Conservation (phyloP, 2,888 invertebrate genomes). For the Gasteruption jaculator region DNA sequence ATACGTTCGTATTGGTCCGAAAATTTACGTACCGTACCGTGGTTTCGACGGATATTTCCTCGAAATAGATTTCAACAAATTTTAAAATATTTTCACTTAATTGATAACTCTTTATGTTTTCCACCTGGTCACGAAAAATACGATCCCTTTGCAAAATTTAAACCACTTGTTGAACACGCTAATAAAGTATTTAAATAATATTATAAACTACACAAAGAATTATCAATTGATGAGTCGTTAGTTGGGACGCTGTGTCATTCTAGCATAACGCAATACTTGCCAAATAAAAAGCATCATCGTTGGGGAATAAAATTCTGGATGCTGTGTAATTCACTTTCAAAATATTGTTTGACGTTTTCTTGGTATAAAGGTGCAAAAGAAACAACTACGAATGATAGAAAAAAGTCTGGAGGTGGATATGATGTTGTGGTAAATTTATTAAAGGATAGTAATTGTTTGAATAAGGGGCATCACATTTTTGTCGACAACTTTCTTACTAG, state of each 20-base stretch:
- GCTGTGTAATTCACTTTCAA: constrained; percentile 27
- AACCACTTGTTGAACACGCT: constrained; percentile 28
- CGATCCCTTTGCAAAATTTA: constrained; percentile 26
- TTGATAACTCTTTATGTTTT: constrained; percentile 19
- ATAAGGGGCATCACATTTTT: constrained; percentile 17
- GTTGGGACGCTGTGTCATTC: constrained; percentile 28
- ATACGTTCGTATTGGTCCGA: constrained; percentile 20
- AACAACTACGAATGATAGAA: constrained; percentile 6
- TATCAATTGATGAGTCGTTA: constrained; percentile 30
- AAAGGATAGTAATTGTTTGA: constrained; percentile 15
- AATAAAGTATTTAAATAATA: constrained; percentile 27
- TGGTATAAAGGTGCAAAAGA: constrained; percentile 26
- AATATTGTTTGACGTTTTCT: constrained; percentile 31
- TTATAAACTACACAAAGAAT: constrained; percentile 26
- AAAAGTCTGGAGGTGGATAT: constrained; percentile 7
- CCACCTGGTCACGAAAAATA: constrained; percentile 24
- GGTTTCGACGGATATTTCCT: constrained; percentile 21
- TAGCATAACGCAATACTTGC: constrained; percentile 27
- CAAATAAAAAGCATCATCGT: constrained; percentile 30
- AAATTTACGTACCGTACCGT: constrained; percentile 19
- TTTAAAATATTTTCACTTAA: constrained; percentile 18
- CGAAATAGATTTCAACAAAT: constrained; percentile 20
- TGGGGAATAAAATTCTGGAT: constrained; percentile 29
- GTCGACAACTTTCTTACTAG: constrained; percentile 17
- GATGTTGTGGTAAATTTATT: constrained; percentile 15